phyloP scores from a whole-genome alignment of 2,888 invertebrate species.

The Apantesis nais region DNA sequence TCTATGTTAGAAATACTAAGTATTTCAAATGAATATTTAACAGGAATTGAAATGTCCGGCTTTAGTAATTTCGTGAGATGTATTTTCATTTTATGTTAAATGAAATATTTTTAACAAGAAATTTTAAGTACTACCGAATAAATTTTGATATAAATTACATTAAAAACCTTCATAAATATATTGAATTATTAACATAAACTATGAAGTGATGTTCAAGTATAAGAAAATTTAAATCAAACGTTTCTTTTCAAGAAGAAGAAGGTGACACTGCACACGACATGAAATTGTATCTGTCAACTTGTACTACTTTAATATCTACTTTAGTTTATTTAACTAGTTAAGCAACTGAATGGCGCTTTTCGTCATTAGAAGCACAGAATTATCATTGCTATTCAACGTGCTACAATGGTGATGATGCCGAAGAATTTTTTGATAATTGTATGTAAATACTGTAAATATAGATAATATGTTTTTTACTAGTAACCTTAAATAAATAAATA shows the following conservation, averaged over 20 bases:
- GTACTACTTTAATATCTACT: no score
- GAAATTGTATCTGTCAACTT: no score
- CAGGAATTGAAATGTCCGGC: slow-evolving; percentile 17
- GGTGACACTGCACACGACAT: no score
- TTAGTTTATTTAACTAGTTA: no score
- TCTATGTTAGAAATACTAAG: slow-evolving; percentile 2
- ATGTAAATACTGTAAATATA: no score
- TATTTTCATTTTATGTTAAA: slow-evolving; percentile 29
- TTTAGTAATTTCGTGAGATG: slow-evolving; percentile 24
- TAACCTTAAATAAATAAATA: neutral
- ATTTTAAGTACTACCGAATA: neutral
- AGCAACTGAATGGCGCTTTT: no score
- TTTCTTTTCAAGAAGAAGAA: neutral
- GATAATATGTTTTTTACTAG: no score
- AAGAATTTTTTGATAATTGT: no score
- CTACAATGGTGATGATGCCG: no score
- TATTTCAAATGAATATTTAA: slow-evolving; percentile 2
- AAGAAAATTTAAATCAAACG: neutral
- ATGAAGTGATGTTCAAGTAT: neutral
- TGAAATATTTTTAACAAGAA: slow-evolving; percentile 13
- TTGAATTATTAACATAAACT: neutral
- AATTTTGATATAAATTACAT: no score
- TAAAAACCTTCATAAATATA: no score
- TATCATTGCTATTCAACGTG: no score
- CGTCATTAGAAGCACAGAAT: neutral